These are phyloP conservation scores for Tanaodytes sp. DNA, from an alignment of 2,888 invertebrate species.

Conservation along the genomic window DNA sequence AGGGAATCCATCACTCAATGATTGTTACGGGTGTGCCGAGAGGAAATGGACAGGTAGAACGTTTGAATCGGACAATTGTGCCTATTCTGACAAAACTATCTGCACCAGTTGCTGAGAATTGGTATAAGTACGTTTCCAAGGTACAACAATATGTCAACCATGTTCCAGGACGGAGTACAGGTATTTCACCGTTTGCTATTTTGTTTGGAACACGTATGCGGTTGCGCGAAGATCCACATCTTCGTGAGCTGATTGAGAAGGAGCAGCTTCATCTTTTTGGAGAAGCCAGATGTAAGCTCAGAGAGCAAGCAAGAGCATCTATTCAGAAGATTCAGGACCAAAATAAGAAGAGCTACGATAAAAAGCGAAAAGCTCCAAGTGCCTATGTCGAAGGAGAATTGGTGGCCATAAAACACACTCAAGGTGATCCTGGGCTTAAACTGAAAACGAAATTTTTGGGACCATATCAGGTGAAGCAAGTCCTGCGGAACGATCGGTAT, in stretches of 20 bases:
- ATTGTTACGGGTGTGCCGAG: too few species aligned
- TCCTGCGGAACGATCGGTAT: slow-evolving; percentile 62
- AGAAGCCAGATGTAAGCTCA: slow-evolving; percentile 24
- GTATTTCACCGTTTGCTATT: slow-evolving; percentile 4
- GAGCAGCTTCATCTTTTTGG: slow-evolving; percentile 5
- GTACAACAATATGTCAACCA: slow-evolving; percentile 12
- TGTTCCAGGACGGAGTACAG: slow-evolving; percentile 1
- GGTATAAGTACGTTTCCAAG: slow-evolving; percentile 3
- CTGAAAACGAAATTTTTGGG: slow-evolving; percentile 47
- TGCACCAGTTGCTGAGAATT: neutral
- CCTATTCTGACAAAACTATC: slow-evolving; percentile 15
- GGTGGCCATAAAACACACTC: slow-evolving; percentile 52
- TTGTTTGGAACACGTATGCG: slow-evolving; percentile 19
- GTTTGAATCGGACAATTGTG: slow-evolving; percentile 10
- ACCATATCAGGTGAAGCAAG: slow-evolving; percentile 43
- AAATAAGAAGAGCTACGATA: slow-evolving; percentile 33
- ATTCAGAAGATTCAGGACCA: slow-evolving; percentile 43
- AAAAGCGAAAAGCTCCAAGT: slow-evolving; percentile 30
- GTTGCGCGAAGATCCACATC: slow-evolving; percentile 1
- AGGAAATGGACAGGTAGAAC: slow-evolving; percentile 19
- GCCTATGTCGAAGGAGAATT: slow-evolving; percentile 41
- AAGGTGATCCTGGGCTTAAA: slow-evolving; percentile 48
- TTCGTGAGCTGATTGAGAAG: slow-evolving; percentile 28
- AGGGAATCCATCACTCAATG: too few species aligned
- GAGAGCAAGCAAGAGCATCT: slow-evolving; percentile 29